Evolutionary conservation across 2,113 vertebrate genomes (phyloP), one percentile per base, ranked within the genome.

Genomic region (Scomber colias): DNA sequence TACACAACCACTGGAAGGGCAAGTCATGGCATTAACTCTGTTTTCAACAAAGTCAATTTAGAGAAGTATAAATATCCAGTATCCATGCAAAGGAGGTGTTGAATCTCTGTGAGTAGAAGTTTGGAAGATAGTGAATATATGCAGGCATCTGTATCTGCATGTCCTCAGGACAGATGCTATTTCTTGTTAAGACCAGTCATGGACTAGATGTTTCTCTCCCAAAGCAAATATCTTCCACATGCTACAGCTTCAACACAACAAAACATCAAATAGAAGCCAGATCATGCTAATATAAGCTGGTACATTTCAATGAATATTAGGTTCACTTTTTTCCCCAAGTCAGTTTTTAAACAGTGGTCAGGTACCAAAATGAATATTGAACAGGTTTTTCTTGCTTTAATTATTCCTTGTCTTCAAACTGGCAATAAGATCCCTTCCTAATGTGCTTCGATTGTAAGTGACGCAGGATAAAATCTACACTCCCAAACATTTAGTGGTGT

Each of bases 1-100:
- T 87, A 83, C 74, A 83, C 72, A 83, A 67, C 46, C 49, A 68
- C 46, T 2, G 27, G 61, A 24, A 51, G 60, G 21, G 46, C 53
- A 76, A 61, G 27, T 16, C 55, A 48, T 12, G 51, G 54, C 24
- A 35, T 65, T 63, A 49, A 55, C 56, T 54, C 50, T 71, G 72
- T 85, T 88, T 79, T 61, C 48, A 44, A 24, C 10, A 61, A 48
- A 72, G 68, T 85, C 78, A 86, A 79, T 71, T 56, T 16, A 56
- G 31, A 73, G 15, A 44, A 62, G n/a, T 59, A 10, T 44, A 53
- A 40, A 40, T 40, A 40, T 40, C 35, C 35, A 2, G 35, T 40
- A 40, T 61, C 17, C 44, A 66, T 40, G 19, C 53, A 62, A 83
- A 53, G 40, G 59, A 75, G 44, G 44, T 77, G 15, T 24, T 51